A percentile compares a stretch with the other conserved stretches of the same genome.
Conservation (phyloP, 2,888 invertebrate genomes). For the Calameuta idolon region DNA sequence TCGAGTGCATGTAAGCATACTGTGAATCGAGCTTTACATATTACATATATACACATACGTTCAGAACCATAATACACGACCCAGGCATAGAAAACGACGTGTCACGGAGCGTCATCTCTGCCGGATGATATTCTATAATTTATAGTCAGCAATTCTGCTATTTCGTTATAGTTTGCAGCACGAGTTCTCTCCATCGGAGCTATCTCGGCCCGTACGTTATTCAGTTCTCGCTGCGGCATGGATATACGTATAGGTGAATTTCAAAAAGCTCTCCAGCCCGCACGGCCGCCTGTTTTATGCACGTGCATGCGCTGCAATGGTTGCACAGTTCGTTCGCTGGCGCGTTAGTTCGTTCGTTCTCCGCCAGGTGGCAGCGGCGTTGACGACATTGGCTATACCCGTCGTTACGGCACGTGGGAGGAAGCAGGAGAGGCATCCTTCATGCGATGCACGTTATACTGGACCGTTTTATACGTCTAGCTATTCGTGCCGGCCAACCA, state of each 20-base stretch:
- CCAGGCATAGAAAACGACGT: conserved; percentile 26
- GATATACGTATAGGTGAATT: background rate
- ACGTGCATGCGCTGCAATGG: background rate
- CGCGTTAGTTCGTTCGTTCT: background rate
- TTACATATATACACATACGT: background rate
- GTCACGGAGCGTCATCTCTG: conserved; percentile 23
- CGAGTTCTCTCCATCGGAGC: conserved; percentile 18
- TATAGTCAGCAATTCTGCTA: conserved; percentile 24
- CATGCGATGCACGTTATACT: conserved; percentile 23
- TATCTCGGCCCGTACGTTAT: conserved; percentile 20
- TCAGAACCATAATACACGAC: conserved; percentile 31
- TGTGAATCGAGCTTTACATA: background rate
- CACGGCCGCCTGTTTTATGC: conserved; percentile 1
- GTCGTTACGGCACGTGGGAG: background rate
- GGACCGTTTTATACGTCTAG: conserved; percentile 29
- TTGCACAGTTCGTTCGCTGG: background rate
- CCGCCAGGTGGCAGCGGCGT: background rate
- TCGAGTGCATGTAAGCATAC: background rate
- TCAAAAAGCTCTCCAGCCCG: background rate
- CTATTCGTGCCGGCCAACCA: conserved; percentile 22
- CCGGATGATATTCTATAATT: conserved; percentile 35
- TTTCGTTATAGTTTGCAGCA: conserved; percentile 28
- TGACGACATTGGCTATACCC: background rate
- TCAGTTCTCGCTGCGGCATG: background rate
- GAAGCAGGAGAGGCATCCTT: conserved; percentile 32